Conservation (phyloP, 2,113 vertebrate species). For the Lichenostomus cassidix region DNA sequence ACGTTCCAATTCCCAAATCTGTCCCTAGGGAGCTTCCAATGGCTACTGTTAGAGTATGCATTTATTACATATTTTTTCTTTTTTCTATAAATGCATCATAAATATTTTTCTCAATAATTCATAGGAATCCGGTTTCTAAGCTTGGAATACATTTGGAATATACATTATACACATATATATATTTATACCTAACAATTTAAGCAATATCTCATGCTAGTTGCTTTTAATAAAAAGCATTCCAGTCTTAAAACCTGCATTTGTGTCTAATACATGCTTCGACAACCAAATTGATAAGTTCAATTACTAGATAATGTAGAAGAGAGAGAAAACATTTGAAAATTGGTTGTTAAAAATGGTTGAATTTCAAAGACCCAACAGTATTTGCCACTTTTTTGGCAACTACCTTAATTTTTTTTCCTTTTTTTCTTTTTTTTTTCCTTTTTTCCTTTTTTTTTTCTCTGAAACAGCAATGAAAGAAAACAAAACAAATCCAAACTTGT, state of each 20-base stretch:
- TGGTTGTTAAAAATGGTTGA: conserved; percentile 54
- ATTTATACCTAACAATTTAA: conserved; percentile 78
- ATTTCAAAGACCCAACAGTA: conserved; percentile 75
- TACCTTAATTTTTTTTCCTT: conserved; percentile 54
- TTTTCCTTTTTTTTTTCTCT: background rate
- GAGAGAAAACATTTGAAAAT: conserved; percentile 70
- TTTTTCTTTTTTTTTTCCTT: background rate
- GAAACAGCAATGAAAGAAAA: conserved; percentile 64
- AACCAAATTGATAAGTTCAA: conserved; percentile 65
- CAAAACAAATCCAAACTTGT: conserved; percentile 46
- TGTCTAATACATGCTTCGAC: conserved; percentile 75
- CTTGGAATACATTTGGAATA: conserved; percentile 81
- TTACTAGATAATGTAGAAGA: conserved; percentile 48
- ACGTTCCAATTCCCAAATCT: conserved; percentile 40
- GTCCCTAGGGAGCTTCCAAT: conserved; percentile 69
- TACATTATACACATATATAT: conserved; percentile 81
- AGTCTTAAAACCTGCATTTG: conserved; percentile 70
- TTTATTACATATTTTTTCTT: conserved; percentile 61
- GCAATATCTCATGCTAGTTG: conserved; percentile 81
- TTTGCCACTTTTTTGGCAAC: conserved; percentile 73
- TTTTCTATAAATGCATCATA: conserved; percentile 82
- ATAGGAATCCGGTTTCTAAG: conserved; percentile 78
- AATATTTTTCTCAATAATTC: conserved; percentile 80
- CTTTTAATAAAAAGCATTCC: conserved; percentile 82
- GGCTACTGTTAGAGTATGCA: conserved; percentile 66